Evolutionary conservation across 2,113 vertebrate species (phyloP).

Genomic region (Glaucomys volans): DNA sequence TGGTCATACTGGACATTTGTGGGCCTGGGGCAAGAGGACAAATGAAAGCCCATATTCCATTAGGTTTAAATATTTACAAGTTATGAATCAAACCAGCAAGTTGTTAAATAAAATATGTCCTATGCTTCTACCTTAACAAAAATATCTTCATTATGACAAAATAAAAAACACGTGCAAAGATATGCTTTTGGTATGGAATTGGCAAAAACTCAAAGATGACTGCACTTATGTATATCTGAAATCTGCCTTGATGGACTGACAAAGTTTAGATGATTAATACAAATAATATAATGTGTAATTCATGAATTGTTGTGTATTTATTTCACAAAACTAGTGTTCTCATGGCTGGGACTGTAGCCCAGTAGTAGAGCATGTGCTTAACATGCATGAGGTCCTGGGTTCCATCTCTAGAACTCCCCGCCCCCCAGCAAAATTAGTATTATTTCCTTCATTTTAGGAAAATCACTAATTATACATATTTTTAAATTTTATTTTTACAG

Average conservation of each 20-base stretch:
- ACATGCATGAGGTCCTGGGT: background rate
- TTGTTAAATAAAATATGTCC: slow-evolving; percentile 68
- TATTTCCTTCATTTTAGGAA: slow-evolving; percentile 51
- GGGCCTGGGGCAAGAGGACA: slow-evolving; percentile 58
- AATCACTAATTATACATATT: background rate
- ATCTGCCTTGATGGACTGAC: slow-evolving; percentile 28
- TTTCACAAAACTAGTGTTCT: background rate
- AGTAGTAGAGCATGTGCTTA: background rate
- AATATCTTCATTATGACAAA: slow-evolving; percentile 68
- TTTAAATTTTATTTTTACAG: too few species aligned
- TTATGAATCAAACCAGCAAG: slow-evolving; percentile 75
- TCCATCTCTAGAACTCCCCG: background rate
- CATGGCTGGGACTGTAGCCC: background rate
- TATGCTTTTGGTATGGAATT: slow-evolving; percentile 49
- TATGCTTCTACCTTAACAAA: slow-evolving; percentile 67
- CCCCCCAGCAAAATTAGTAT: background rate
- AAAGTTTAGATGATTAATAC: slow-evolving; percentile 45
- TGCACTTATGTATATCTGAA: slow-evolving; percentile 54
- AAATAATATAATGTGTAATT: slow-evolving; percentile 31
- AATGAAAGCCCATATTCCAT: slow-evolving; percentile 72
- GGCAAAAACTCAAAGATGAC: slow-evolving; percentile 62
- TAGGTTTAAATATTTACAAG: slow-evolving; percentile 80
- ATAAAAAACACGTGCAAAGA: slow-evolving; percentile 19
- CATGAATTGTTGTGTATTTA: slow-evolving; percentile 11
- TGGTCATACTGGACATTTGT: slow-evolving; percentile 32